Conservation (phyloP, 2,888 invertebrate genomes). For the Parnassius mnemosyne region DNA sequence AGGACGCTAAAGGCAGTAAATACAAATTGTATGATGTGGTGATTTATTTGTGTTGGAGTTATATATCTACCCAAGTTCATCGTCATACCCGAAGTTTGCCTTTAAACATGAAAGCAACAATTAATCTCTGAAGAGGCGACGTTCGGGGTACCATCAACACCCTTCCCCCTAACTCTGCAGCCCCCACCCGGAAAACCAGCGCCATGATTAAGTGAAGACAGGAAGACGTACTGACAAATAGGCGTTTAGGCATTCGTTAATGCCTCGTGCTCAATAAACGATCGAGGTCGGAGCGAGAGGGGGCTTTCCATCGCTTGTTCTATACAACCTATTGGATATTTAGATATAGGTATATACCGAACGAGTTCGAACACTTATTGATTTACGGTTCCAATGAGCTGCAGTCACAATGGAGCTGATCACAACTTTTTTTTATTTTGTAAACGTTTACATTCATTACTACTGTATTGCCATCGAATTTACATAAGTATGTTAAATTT, state of each 20-base stretch:
- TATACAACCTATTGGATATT: conserved; percentile 8
- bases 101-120: conserved; percentile 69
- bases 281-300: conserved; percentile 35
- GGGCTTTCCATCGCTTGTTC: not conserved
- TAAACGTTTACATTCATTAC: no score
- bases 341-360: not conserved
- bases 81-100: conserved; percentile 44
- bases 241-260: conserved; percentile 79
- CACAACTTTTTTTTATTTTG: no score
- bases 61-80: conserved; percentile 45
- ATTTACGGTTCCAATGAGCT: conserved; percentile 14
- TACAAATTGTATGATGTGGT: no score
- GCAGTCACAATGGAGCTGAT: not conserved
- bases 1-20: no score
- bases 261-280: conserved; percentile 72
- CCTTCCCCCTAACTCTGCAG: conserved; percentile 35
- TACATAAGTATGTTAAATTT: no score
- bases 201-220: conserved; percentile 77
- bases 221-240: conserved; percentile 80
- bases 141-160: conserved; percentile 39
- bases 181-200: conserved; percentile 54
- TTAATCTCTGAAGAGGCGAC: conserved; percentile 75
- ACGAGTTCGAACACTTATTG: conserved; percentile 13
- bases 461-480: no score
- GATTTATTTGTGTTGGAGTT: no score